A percentile compares a stretch with the other conserved stretches of the same genome.
phyloP scores from a whole-genome alignment of 2,888 invertebrate genomes.

The Tolmerus cingulatus region DNA sequence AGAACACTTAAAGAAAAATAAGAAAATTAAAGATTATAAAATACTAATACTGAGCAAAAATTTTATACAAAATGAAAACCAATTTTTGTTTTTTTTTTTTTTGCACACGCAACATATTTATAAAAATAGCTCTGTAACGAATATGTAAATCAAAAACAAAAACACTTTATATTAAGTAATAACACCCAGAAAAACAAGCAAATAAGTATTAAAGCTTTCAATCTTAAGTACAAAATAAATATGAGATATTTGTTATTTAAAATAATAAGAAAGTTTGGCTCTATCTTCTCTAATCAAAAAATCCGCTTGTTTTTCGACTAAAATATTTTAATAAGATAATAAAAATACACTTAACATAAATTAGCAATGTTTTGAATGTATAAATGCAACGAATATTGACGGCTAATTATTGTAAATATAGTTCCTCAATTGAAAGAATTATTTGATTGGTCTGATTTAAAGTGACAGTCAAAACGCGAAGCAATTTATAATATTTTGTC shows the following conservation, averaged over 20 bases:
- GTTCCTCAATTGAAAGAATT: neutral
- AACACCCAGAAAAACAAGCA: slow-evolving; percentile 27
- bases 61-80: slow-evolving; percentile 32
- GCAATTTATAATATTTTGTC: too few relatives aligned
- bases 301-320: slow-evolving; percentile 27
- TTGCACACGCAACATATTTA: slow-evolving; percentile 5
- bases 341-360: neutral
- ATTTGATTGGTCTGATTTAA: neutral
- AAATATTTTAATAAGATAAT: neutral
- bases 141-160: slow-evolving; percentile 2
- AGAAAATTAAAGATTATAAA: slow-evolving; percentile 42
- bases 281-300: neutral
- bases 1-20: slow-evolving; percentile 28
- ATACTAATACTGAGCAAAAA: neutral
- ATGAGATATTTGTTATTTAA: neutral
- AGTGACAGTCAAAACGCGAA: neutral
- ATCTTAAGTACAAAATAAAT: neutral
- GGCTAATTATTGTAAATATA: neutral
- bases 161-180: slow-evolving; percentile 5
- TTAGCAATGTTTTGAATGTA: neutral
- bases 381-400: neutral
- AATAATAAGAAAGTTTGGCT: neutral
- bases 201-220: slow-evolving; percentile 6
- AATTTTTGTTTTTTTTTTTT: neutral
- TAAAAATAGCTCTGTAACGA: neutral